Evolutionary conservation across 2,797 vertebrate genomes (phyloP), one percentile per base, ranked within the genome.

Genomic region (Neomorphus geoffroyi): DNA sequence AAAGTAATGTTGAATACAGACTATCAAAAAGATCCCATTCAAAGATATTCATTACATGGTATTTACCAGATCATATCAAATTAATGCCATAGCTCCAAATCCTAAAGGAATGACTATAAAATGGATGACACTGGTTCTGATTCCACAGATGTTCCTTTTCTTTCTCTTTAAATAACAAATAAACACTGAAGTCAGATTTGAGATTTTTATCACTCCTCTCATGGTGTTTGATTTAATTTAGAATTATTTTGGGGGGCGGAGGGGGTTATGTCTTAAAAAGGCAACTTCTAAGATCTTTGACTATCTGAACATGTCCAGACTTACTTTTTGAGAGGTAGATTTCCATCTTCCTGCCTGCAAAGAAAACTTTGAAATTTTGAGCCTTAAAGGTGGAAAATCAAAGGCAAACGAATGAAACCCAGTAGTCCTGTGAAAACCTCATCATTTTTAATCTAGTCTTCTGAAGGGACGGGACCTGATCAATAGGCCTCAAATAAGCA

Each of bases 61-160:
- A 71, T 30, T 67, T 53, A 51, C 15, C 13, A 86, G 66, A 86
- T 43, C 26, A 23, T 11, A 39, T 26, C 70, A 60, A 83, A 64
- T 12, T 0, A 71, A 18, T 3, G 0, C 9, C 64, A 32, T 23
- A n/a, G 0, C 5, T 58, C 12, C 9, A 77, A 70, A 72, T 37
- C 7, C 3, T 73, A 77, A 77, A 54, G 6, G 6, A 80, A 58
- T 73, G 11, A 39, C 11, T 78, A 11, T n/a, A 48, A 92, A 86
- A 74, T 41, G 3, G 5, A 71, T 86, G 6, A 10, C 12, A 56
- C 4, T 56, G 3, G 7, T 72, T 72, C 26, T 54, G 46, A 66
- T 46, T 54, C 15, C 15, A 58, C 13, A 53, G 48, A 56, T 35
- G 58, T n/a, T 56, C 26, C 7, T 11, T 71, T 56, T 23, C 7